A percentile compares a stretch with the other conserved stretches of the same genome.
Conservation (phyloP, 2,797 vertebrate genomes). For the Malurus splendens region DNA sequence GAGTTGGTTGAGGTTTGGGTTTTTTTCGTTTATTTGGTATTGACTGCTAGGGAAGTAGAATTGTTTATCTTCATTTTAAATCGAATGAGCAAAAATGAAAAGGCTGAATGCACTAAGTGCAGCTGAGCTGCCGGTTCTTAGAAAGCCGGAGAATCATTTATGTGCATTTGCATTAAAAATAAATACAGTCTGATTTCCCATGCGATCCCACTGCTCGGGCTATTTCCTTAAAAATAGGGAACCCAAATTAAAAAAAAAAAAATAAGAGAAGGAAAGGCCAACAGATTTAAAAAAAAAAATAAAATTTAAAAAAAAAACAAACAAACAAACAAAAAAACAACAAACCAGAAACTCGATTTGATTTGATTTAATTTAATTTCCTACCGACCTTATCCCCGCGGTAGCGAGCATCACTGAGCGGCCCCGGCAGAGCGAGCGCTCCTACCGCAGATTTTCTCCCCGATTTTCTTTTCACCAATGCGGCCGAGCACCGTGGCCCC, state of each 20-base stretch:
- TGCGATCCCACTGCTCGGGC: not conserved
- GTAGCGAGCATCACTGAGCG: not conserved
- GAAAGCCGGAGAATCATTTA: constrained; percentile 13
- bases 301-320: no score
- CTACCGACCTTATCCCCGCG: not conserved
- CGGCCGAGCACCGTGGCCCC: not conserved
- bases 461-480: not conserved
- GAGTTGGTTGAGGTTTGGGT: not conserved
- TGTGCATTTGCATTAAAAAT: constrained; percentile 37
- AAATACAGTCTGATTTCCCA: constrained; percentile 13
- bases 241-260: not conserved
- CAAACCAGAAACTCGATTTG: not conserved
- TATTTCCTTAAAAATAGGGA: not conserved
- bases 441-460: not conserved
- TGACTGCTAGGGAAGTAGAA: not conserved
- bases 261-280: not conserved
- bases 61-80: not conserved
- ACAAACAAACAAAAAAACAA: fast-evolving
- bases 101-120: not conserved
- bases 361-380: not conserved
- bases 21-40: not conserved
- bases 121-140: constrained; percentile 8
- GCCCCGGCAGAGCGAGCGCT: not conserved
- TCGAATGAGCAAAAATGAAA: not conserved
- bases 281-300: fast-evolving